A percentile compares a stretch with the other conserved stretches of the same genome.
Conservation (phyloP, 2,888 invertebrate species). For the Gisinianus flammeolus region DNA sequence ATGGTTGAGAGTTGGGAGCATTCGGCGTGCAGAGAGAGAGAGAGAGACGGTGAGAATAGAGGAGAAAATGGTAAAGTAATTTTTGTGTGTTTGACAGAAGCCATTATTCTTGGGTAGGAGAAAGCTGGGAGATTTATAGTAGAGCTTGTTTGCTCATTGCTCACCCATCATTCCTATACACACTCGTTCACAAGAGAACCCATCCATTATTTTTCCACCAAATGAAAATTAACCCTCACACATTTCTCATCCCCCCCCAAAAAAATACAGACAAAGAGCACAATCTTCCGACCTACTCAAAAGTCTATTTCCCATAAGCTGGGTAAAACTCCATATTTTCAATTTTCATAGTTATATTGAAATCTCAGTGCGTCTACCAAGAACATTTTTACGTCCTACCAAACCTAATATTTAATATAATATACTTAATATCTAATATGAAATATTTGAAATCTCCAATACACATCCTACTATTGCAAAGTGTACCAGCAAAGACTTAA, state of each 20-base stretch:
- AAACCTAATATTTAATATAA: too few relatives aligned
- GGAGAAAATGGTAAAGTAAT: slow-evolving; percentile 46
- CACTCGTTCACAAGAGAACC: slow-evolving; percentile 1
- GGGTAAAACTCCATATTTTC: too few relatives aligned
- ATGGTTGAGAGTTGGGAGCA: too few relatives aligned
- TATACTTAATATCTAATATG: too few relatives aligned
- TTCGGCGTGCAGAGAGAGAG: background rate
- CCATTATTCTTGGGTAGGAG: slow-evolving; percentile 52
- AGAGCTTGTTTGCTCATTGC: slow-evolving; percentile 51
- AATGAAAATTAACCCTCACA: slow-evolving; percentile 22
- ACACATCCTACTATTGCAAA: too few relatives aligned
- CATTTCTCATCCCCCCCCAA: slow-evolving; percentile 3
- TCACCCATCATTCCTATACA: slow-evolving; percentile 46
- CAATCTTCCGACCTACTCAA: too few relatives aligned
- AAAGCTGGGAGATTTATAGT: slow-evolving; percentile 43
- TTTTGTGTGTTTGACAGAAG: slow-evolving; percentile 52
- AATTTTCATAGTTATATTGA: too few relatives aligned
- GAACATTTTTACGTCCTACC: too few relatives aligned
- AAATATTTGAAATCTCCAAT: too few relatives aligned
- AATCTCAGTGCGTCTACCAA: too few relatives aligned
- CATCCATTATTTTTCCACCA: slow-evolving; percentile 54
- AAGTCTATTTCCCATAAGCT: too few relatives aligned
- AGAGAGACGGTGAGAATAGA: background rate
- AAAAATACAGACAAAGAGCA: background rate
- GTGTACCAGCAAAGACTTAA: too few relatives aligned